Conservation (phyloP, 2,797 vertebrate species). For the Spondyliosoma cantharus region DNA sequence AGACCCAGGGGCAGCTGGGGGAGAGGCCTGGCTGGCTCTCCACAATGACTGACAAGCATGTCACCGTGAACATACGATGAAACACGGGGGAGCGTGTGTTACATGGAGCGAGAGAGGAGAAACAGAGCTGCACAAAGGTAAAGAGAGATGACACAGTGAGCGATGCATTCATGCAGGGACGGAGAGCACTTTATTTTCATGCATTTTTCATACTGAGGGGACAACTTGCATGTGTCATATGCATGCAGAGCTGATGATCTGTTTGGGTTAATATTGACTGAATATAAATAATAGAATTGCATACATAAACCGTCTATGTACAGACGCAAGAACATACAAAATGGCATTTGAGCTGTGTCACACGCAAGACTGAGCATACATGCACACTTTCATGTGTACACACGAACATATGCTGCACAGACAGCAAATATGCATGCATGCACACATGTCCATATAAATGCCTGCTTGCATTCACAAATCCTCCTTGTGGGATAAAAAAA, state of each 20-base stretch:
- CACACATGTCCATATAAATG: conserved; percentile 25
- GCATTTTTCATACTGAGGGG: background rate
- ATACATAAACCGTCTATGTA: background rate
- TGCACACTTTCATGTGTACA: conserved; percentile 24
- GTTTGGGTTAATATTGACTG: conserved; percentile 7
- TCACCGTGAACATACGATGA: conserved; percentile 36
- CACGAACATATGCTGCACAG: conserved; percentile 31
- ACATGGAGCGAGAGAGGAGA: conserved; percentile 8
- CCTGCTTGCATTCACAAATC: conserved; percentile 11
- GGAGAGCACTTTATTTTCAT: background rate
- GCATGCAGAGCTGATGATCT: conserved; percentile 11
- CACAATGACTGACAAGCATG: conserved; percentile 45
- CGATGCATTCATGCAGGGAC: conserved; percentile 23
- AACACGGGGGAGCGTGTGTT: conserved; percentile 39
- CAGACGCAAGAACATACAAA: conserved; percentile 15
- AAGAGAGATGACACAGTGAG: conserved; percentile 38
- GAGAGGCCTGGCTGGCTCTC: conserved; percentile 35
- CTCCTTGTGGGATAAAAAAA: background rate
- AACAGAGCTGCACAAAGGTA: conserved; percentile 41
- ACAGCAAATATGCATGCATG: conserved; percentile 27
- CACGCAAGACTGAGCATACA: conserved; percentile 39
- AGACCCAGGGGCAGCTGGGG: conserved; percentile 62
- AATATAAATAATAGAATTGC: background rate
- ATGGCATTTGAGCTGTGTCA: conserved; percentile 11
- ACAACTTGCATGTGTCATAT: conserved; percentile 10